Base-by-base conservation (phyloP, 1,140 invertebrate genomes). In the Caenorhabditis brenneri region DNA sequence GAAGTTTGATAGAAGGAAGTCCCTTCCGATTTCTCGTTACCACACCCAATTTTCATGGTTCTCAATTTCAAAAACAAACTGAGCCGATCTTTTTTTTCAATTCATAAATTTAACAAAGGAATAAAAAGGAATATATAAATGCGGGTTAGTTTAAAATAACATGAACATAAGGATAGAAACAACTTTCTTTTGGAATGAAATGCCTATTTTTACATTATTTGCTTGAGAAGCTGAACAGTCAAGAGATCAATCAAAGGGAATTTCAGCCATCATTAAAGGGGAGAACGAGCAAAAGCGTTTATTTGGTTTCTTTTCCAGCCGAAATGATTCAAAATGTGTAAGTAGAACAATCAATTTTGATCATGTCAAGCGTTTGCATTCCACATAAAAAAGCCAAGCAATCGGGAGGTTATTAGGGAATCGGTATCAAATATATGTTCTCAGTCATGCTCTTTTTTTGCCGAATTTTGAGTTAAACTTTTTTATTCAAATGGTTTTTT, bases 321-420 rank as follows among this genome's bases (percentile, higher is more conserved):
- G 12, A 42, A 51, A 19, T 19, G 48, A 0, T 0, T 19, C n/a
- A 0, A 19, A n/a, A n/a, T n/a, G n/a, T n/a, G n/a, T n/a, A n/a
- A n/a, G n/a, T n/a, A n/a, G n/a, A n/a, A n/a, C n/a, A 10, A 51
- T 15, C 12, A 51, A 51, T 51, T 51, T 51, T 19, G 19, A 51
- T 46, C 42, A 33, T 15, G 10, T 36, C 58, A 65, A 65, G 58
- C 55, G 6, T 19, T 58, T 58, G 24, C 65, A 74, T 74, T 74
- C 65, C 65, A 84, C 79, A 80, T 39, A 83, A 83, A 80, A 74
- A 74, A 84, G 55, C 39, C 36, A 49, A 51, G 58, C 83, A 84
- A 36, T 84, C n/a, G 42, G 31, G n/a, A 36, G 27, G 16, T 16
- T 2, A 7, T 5, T 6, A 24, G n/a, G 24, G 9, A 31, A 78